These are phyloP conservation scores for Crossaster papposus DNA, from an alignment of 53 echinoderm and acorn worm genomes.

Conservation along the genomic window DNA sequence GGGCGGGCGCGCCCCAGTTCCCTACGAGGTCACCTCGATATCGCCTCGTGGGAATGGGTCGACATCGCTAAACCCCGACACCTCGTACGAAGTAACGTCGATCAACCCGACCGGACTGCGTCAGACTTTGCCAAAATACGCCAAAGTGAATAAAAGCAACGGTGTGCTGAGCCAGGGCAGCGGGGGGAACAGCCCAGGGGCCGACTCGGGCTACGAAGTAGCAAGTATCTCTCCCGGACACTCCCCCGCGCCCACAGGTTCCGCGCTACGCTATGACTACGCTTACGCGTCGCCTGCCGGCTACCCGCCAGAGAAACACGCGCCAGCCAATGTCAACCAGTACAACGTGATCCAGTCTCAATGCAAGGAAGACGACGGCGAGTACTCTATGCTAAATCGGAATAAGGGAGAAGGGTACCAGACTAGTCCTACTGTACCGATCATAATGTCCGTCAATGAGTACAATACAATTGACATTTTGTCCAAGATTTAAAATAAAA, in stretches of 20 bases:
- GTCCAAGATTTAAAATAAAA: background rate
- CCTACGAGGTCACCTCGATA: background rate
- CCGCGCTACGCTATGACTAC: background rate
- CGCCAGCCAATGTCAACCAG: background rate
- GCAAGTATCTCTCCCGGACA: background rate
- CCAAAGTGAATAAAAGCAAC: background rate
- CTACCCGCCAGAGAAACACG: constrained; percentile 13
- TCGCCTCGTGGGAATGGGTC: background rate
- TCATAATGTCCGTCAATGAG: constrained; percentile 18
- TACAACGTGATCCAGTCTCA: constrained; percentile 41
- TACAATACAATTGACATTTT: constrained; percentile 15
- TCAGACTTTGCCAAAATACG: background rate
- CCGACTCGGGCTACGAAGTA: constrained; percentile 36
- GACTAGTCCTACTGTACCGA: constrained; percentile 1
- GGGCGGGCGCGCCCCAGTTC: background rate
- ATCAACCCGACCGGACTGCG: background rate
- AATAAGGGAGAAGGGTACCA: constrained; percentile 3
- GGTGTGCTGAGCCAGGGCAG: background rate
- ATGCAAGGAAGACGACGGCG: constrained; percentile 36
- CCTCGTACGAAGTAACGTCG: constrained; percentile 11
- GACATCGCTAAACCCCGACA: background rate
- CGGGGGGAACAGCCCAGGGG: background rate
- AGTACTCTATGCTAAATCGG: constrained; percentile 50
- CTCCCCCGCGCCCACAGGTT: background rate
- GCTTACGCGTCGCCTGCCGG: background rate